Conservation (phyloP, 2,888 invertebrate species). For the Acanthosepion esculentum region DNA sequence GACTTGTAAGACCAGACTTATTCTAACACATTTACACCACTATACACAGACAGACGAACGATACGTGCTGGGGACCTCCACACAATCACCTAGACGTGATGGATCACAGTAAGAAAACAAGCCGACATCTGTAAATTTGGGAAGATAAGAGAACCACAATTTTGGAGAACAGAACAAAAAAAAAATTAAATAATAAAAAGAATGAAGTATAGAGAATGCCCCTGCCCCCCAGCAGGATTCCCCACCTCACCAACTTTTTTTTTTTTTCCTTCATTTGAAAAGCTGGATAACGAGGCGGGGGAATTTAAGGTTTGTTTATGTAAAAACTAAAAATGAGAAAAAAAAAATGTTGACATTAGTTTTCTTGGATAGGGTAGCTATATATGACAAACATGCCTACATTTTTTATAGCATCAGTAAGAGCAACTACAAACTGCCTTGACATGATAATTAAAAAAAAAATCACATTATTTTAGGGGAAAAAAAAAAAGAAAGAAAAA, state of each 20-base stretch:
- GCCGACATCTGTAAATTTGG: constrained; percentile 33
- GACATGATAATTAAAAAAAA: not conserved
- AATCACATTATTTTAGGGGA: not conserved
- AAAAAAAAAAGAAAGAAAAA: not conserved
- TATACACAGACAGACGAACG: not conserved
- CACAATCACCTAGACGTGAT: constrained; percentile 23
- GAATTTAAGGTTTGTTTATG: not conserved
- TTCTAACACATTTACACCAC: not conserved
- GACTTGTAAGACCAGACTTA: not conserved
- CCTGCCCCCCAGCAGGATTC: not conserved
- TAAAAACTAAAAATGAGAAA: too few relatives aligned
- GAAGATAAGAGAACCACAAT: constrained; percentile 33
- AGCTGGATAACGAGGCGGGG: not conserved
- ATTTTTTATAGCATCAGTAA: not conserved
- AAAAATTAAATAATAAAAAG: not conserved
- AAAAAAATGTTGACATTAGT: not conserved
- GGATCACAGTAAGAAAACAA: constrained; percentile 6
- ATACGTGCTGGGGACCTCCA: constrained; percentile 33
- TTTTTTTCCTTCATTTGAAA: not conserved
- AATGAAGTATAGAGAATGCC: not conserved
- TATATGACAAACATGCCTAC: not conserved
- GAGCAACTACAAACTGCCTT: not conserved
- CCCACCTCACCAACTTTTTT: not conserved
- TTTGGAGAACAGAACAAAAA: not conserved
- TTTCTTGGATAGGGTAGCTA: not conserved